A percentile compares a stretch with the other conserved stretches of the same genome.
Evolutionary conservation across 2,797 vertebrate genomes (phyloP).

Genomic region (Craterocephalus amniculus): DNA sequence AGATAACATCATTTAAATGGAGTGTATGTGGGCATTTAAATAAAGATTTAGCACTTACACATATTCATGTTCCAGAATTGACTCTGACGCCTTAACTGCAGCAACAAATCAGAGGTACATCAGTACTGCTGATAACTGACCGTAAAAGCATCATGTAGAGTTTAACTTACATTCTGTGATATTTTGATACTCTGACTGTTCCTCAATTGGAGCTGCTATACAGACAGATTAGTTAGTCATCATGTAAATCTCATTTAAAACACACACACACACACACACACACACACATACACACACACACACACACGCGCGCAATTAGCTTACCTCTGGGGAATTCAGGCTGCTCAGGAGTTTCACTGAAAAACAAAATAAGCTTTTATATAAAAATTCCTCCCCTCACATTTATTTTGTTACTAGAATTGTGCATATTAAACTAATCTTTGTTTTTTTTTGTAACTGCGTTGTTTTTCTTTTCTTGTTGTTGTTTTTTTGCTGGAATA

Average conservation of each 20-base stretch:
- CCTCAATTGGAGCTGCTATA: slow-evolving; percentile 1
- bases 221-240: not conserved
- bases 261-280: too few species aligned
- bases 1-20: not conserved
- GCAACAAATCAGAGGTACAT: not conserved
- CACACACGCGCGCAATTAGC: not conserved
- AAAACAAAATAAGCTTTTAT: slow-evolving; percentile 5
- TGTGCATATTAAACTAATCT: too few species aligned
- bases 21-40: not conserved
- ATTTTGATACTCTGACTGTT: slow-evolving; percentile 28
- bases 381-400: not conserved
- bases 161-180: slow-evolving; percentile 3
- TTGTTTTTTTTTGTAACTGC: too few species aligned
- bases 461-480: too few species aligned
- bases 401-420: too few species aligned
- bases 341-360: not conserved
- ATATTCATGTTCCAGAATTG: slow-evolving; percentile 26
- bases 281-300: too few species aligned
- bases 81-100: slow-evolving; percentile 1
- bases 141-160: not conserved
- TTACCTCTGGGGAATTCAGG: slow-evolving; percentile 11
- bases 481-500: too few species aligned
- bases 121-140: not conserved
- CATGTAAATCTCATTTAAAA: too few species aligned
- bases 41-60: slow-evolving; percentile 30